Percentiles rank a stretch among this genome's conserved stretches.
phyloP scores from a whole-genome alignment of 2,888 invertebrate species.

The Mellilla xanthometata region DNA sequence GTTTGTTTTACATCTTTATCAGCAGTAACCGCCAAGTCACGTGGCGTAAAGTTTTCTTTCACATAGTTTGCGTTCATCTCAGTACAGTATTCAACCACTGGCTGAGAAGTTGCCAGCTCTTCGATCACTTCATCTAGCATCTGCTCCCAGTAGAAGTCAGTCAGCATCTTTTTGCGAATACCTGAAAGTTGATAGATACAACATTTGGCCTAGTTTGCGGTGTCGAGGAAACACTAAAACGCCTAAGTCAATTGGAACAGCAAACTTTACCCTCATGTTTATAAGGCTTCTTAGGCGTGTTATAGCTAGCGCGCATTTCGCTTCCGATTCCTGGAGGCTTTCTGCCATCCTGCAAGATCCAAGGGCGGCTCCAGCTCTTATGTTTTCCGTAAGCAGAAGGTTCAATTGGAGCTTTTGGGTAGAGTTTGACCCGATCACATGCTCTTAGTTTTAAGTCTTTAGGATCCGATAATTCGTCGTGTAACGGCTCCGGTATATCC shows the following conservation, averaged over 20 bases:
- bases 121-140: conserved; percentile 76
- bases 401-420: conserved; percentile 69
- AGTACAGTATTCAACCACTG: conserved; percentile 64
- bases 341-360: conserved; percentile 74
- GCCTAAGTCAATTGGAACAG: no score
- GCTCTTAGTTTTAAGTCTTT: conserved; percentile 57
- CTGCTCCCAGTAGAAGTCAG: conserved; percentile 76
- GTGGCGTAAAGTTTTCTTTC: conserved; percentile 63
- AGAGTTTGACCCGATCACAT: conserved; percentile 59
- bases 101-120: conserved; percentile 62
- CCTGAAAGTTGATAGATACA: conserved; percentile 43
- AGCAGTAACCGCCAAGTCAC: conserved; percentile 58
- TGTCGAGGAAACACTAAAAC: not conserved
- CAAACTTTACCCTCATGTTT: conserved; percentile 49
- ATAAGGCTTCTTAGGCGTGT: conserved; percentile 51
- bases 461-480: conserved; percentile 38
- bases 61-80: conserved; percentile 70
- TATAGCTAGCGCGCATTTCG: conserved; percentile 62
- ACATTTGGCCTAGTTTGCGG: no score
- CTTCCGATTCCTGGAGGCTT: conserved; percentile 58
- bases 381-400: conserved; percentile 66
- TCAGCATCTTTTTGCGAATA: conserved; percentile 67
- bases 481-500: conserved; percentile 55
- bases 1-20: conserved; percentile 60
- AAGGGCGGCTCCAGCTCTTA: conserved; percentile 64